phyloP scores from a whole-genome alignment of 23 tunicate genomes.

The Botrylloides violaceus region DNA sequence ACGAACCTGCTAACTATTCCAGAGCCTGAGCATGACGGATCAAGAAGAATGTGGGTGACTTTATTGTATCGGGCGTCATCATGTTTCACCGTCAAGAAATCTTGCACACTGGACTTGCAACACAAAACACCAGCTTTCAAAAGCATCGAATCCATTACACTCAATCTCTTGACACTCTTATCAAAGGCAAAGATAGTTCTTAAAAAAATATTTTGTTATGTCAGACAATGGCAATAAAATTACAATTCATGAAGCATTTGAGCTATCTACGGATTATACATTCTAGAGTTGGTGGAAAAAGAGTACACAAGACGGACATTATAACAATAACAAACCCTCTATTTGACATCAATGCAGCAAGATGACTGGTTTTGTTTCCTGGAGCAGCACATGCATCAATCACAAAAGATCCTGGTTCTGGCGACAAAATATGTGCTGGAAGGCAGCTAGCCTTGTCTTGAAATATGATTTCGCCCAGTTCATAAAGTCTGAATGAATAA shows the following conservation, averaged over 20 bases:
- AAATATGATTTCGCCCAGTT: slow-evolving; percentile 49
- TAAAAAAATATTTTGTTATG: not conserved
- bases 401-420: slow-evolving; percentile 37
- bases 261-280: too few species aligned
- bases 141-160: slow-evolving; percentile 50
- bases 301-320: too few species aligned
- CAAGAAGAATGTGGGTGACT: slow-evolving; percentile 56
- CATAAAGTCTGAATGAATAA: slow-evolving; percentile 14
- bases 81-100: slow-evolving; percentile 49
- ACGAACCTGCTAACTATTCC: slow-evolving; percentile 68
- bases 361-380: slow-evolving; percentile 94
- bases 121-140: slow-evolving; percentile 71
- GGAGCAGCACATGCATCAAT: slow-evolving; percentile 99
- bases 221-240: too few species aligned
- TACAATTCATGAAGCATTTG: too few species aligned
- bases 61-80: slow-evolving; percentile 34
- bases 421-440: slow-evolving; percentile 58
- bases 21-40: slow-evolving; percentile 95
- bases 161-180: slow-evolving; percentile 30
- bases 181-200: slow-evolving; percentile 81
- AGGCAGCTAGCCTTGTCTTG: slow-evolving; percentile 94
- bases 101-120: slow-evolving; percentile 30
- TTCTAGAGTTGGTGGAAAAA: too few species aligned
- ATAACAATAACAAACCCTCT: slow-evolving; percentile 22
- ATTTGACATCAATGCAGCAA: slow-evolving; percentile 75